Evolutionary conservation across 2,888 invertebrate species (phyloP), one percentile per base, ranked within the genome.

Genomic region (Aradus depressus): DNA sequence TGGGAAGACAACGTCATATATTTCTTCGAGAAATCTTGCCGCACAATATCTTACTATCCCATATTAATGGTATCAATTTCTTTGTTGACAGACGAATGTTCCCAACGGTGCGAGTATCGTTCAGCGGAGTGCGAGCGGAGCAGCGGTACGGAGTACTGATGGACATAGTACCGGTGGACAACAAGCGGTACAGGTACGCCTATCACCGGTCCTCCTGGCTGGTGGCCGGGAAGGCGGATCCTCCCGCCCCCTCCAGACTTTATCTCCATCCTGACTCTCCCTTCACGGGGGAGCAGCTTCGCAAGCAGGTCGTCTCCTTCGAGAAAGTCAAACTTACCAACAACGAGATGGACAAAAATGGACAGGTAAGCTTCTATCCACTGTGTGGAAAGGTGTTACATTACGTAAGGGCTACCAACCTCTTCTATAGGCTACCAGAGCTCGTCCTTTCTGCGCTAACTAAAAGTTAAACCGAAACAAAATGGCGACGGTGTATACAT

Each of bases 291-390:
- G 83, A 84, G 60, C 84, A 84, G 64, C 75, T 86, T 47, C 72
- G 77, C 62, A 83, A 84, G 63, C 84, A 84, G 66, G 80, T 83
- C 57, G 80, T 87, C 53, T 82, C 83, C 34, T 86, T 86, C 69
- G 86, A 86, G 67, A 87, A 86, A 68, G 80, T 85, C 62, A 87
- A 86, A 65, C 73, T 86, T 53, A 87, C 86, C 61, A 87, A 86
- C 68, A 86, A 86, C 68, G 84, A 85, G 68, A 77, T 84, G 75
- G 82, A 82, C 66, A 81, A 80, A 64, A 76, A 79, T 60, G 81
- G 81, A 61, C 81, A 84, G 71, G 83, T 83, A 66, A 74, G 75
- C 63, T n/a, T n/a, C n/a, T n/a, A n/a, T n/a, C n/a, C n/a, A n/a
- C n/a, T n/a, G n/a, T 35, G 45, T n/a, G 3, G 22, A 10, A 34